These are phyloP conservation scores for Neotoma lepida DNA, from an alignment of 2,113 vertebrate species.

Conservation along the genomic window DNA sequence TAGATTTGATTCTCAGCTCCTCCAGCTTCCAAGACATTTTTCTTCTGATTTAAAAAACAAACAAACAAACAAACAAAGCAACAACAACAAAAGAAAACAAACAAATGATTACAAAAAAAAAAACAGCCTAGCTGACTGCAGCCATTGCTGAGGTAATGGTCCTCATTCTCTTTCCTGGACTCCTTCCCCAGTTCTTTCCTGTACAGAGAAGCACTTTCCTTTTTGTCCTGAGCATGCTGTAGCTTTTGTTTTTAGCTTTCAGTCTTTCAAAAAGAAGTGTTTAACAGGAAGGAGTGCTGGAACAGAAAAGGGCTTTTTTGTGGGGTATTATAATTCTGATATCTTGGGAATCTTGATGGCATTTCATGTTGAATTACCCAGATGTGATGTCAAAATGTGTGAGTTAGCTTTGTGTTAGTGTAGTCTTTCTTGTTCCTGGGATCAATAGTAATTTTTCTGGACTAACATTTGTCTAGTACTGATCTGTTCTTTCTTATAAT, in stretches of 20 bases:
- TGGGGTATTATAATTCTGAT: no score
- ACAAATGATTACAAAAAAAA: neutral
- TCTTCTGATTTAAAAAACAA: neutral
- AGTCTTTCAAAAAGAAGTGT: neutral
- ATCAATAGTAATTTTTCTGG: neutral
- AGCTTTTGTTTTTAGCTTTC: neutral
- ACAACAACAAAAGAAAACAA: neutral
- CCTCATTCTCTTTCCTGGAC: fast-evolving
- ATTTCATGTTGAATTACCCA: no score
- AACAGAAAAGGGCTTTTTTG: neutral
- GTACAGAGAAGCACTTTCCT: neutral
- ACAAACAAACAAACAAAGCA: neutral
- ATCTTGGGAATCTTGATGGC: no score
- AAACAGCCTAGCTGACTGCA: fast-evolving
- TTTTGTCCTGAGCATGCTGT: neutral
- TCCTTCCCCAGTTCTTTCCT: neutral
- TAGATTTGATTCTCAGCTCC: neutral
- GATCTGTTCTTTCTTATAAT: neutral
- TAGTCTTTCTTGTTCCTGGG: neutral
- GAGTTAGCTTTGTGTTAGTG: neutral
- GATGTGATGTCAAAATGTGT: neutral
- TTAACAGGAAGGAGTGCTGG: neutral
- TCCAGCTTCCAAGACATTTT: neutral
- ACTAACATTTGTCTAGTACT: fast-evolving
- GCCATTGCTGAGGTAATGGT: fast-evolving